A percentile compares a stretch with the other conserved stretches of the same genome.
Evolutionary conservation across 2,797 vertebrate species (phyloP).

Genomic region (Mus minutoides): DNA sequence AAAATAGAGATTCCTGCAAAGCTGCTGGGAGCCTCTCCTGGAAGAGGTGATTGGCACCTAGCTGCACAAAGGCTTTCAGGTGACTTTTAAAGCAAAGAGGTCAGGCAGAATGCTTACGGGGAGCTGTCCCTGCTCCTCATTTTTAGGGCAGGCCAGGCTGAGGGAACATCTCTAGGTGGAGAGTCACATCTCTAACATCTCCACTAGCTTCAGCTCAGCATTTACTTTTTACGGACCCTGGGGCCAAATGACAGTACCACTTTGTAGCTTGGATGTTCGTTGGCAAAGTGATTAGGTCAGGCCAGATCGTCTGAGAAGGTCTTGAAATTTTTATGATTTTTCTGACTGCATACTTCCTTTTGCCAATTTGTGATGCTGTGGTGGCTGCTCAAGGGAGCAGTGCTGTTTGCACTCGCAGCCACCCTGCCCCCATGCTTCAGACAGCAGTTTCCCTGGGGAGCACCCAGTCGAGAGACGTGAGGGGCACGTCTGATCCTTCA

Average conservation of each 20-base stretch:
- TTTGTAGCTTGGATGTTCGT: slow-evolving; percentile 53
- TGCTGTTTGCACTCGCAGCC: background rate
- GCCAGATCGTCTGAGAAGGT: slow-evolving; percentile 34
- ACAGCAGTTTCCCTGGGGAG: background rate
- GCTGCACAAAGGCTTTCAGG: slow-evolving; percentile 15
- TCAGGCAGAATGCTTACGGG: background rate
- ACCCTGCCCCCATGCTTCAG: background rate
- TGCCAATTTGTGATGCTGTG: background rate
- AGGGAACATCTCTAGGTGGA: background rate
- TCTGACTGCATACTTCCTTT: slow-evolving; percentile 56
- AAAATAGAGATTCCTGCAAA: slow-evolving; percentile 58
- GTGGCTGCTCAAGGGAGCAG: background rate
- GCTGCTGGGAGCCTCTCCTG: slow-evolving; percentile 16
- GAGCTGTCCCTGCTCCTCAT: background rate
- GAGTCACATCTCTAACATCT: background rate
- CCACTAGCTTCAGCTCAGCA: background rate
- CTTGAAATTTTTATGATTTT: slow-evolving; percentile 64
- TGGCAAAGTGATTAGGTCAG: slow-evolving; percentile 37
- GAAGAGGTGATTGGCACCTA: slow-evolving; percentile 45
- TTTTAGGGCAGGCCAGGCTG: background rate
- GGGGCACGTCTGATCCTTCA: background rate
- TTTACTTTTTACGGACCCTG: background rate
- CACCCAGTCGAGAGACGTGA: background rate
- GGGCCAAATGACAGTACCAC: slow-evolving; percentile 15
- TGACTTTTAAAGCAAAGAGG: slow-evolving; percentile 45